These are phyloP conservation scores for Murina feae DNA, from an alignment of 2,113 vertebrate genomes.

Conservation along the genomic window DNA sequence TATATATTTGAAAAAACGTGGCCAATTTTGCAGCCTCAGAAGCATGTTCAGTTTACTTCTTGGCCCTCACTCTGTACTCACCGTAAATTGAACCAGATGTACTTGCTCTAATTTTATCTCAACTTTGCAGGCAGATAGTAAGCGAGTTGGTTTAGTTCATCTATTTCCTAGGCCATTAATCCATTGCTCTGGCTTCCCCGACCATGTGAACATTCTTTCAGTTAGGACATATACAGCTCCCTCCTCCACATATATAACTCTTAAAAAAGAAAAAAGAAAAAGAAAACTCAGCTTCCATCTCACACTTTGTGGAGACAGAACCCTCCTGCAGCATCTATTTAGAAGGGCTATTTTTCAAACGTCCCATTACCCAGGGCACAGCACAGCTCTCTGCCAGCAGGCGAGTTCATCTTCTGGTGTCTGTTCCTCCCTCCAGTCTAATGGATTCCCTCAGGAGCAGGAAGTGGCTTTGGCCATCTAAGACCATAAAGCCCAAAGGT, in stretches of 20 bases:
- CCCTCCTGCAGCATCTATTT: background rate
- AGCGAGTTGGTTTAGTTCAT: constrained; percentile 43
- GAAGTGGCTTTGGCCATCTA: constrained; percentile 18
- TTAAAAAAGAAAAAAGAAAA: background rate
- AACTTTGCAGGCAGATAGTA: constrained; percentile 53
- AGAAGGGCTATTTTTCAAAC: background rate
- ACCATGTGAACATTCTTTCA: constrained; percentile 12
- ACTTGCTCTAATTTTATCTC: constrained; percentile 58
- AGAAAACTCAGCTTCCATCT: background rate
- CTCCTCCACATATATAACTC: background rate
- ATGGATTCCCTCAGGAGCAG: background rate
- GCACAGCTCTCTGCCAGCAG: background rate
- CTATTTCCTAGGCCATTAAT: constrained; percentile 55
- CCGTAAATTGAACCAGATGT: constrained; percentile 10
- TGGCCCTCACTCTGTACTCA: background rate
- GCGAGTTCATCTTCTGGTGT: background rate
- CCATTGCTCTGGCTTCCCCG: constrained; percentile 7
- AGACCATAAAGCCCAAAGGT: background rate
- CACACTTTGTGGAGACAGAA: background rate
- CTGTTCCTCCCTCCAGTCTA: background rate
- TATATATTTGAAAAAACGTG: background rate
- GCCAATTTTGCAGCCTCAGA: constrained; percentile 37
- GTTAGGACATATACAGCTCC: background rate
- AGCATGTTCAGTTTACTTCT: constrained; percentile 26
- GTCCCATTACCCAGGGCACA: background rate